phyloP scores from a whole-genome alignment of 2,888 invertebrate species.

The Ichneumoninae sp. region DNA sequence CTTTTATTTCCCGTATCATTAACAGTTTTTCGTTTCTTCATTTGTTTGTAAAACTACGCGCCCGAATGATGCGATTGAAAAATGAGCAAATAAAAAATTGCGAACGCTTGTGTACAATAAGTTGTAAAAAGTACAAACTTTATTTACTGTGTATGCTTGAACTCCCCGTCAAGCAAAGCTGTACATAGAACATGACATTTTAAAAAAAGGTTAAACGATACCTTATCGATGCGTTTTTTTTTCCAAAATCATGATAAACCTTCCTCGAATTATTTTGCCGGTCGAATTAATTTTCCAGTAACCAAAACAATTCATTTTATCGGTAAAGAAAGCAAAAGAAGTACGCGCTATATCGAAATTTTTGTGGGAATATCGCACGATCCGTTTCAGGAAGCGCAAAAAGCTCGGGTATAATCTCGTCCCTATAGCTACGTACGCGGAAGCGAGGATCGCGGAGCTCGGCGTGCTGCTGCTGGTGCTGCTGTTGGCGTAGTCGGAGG shows the following conservation, averaged over 20 bases:
- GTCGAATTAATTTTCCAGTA: neutral
- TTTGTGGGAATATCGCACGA: neutral
- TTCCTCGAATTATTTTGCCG: neutral
- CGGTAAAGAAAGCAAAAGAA: too few species aligned
- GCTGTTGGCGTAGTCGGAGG: slow-evolving; percentile 49
- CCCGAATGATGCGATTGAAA: too few species aligned
- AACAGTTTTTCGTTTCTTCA: too few species aligned
- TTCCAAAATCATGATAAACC: too few species aligned
- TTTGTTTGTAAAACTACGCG: too few species aligned
- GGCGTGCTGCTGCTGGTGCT: slow-evolving; percentile 51
- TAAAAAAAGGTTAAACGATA: neutral
- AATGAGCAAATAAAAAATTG: too few species aligned
- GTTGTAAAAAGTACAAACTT: too few species aligned
- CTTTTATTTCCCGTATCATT: too few species aligned
- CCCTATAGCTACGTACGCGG: slow-evolving; percentile 43
- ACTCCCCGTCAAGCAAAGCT: neutral
- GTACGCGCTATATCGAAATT: neutral
- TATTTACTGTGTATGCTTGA: too few species aligned
- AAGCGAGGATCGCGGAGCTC: slow-evolving; percentile 58
- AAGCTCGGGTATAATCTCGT: slow-evolving; percentile 8
- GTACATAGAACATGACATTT: neutral
- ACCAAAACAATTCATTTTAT: neutral
- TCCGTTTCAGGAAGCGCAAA: slow-evolving; percentile 7
- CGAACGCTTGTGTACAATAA: too few species aligned
- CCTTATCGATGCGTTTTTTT: neutral